Base-by-base conservation (phyloP, 1,140 invertebrate species). In the Philaenus spumarius region DNA sequence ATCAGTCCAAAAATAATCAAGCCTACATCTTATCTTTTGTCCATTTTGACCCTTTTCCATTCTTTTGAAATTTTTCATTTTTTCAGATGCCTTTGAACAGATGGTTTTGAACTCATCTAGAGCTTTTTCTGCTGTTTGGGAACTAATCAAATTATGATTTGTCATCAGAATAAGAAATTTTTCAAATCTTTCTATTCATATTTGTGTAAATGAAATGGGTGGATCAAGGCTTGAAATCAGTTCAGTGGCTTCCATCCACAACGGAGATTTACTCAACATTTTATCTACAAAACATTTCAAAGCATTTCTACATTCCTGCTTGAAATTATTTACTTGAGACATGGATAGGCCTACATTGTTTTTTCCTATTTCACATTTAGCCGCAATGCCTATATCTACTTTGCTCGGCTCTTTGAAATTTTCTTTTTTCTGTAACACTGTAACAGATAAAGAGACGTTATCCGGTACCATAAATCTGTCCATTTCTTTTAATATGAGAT, bases 1-100 rank as follows among this genome's bases (percentile, higher is more conserved):
- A 17, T 54, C 47, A 7, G 7, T 50, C 63, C 61, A 59, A n/a
- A 59, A 52, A 22, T 39, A 53, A 26, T 54, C 42, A 7, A 45
- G 15, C 19, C 42, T 6, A 19, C 6, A 7, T 45, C 19, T 15
- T 45, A n/a, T 45, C 17, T 19, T 9, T 6, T 45, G 7, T 7
- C 12, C 12, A 6, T 45, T 6, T 11, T 7, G 42, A 9, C n/a
- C 12, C 12, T 9, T 37, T 6, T n/a, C n/a, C n/a, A n/a, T n/a
- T n/a, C n/a, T n/a, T n/a, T n/a, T n/a, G n/a, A n/a, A n/a, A n/a
- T n/a, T n/a, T n/a, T n/a, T n/a, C 24, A 17, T 23, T 58, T 23
- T 2, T 11, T 0, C 19, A 12, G 17, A 45, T 11, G 42, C 6
- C 17, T 12, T n/a, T n/a, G 42, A 45, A 19, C 42, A 45, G 12